Percentiles rank a stretch among this genome's conserved stretches.
Evolutionary conservation across 2,888 invertebrate species (phyloP).

Genomic region (Gortyna flavago): DNA sequence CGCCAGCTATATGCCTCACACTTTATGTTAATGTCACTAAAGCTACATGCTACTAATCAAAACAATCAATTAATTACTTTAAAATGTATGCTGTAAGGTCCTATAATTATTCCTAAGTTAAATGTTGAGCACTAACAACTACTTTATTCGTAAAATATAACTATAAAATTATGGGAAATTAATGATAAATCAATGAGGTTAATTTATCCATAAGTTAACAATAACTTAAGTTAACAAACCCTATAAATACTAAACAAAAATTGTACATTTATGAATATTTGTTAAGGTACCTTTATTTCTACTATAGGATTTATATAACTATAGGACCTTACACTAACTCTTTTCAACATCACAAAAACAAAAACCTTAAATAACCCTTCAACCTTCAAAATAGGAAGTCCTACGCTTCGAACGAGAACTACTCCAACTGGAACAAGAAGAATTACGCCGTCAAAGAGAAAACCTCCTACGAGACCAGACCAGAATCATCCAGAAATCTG

Average conservation of each 20-base stretch:
- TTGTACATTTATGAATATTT: slow-evolving; percentile 24
- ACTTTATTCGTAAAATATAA: slow-evolving; percentile 12
- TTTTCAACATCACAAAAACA: neutral
- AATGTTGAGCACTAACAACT: slow-evolving; percentile 27
- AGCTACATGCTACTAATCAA: slow-evolving; percentile 36
- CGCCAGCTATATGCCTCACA: slow-evolving; percentile 73
- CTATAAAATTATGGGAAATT: neutral
- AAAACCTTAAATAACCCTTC: slow-evolving; percentile 29
- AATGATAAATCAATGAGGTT: neutral
- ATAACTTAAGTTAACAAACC: slow-evolving; percentile 11
- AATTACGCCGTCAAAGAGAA: slow-evolving; percentile 93
- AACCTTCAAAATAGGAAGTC: slow-evolving; percentile 89
- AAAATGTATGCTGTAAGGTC: slow-evolving; percentile 44
- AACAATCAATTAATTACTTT: slow-evolving; percentile 1
- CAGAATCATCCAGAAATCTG: slow-evolving; percentile 90
- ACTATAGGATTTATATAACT: neutral
- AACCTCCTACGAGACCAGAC: slow-evolving; percentile 92
- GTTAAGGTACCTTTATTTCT: neutral
- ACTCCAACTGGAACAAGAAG: slow-evolving; percentile 94
- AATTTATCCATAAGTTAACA: slow-evolving; percentile 31
- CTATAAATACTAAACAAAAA: slow-evolving; percentile 23
- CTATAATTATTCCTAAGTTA: slow-evolving; percentile 37
- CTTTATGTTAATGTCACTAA: slow-evolving; percentile 64
- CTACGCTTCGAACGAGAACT: slow-evolving; percentile 94
- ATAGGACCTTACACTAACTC: slow-evolving; percentile 47